Evolutionary conservation across 2,797 vertebrate species (phyloP), one percentile per base, ranked within the genome.

Genomic region (Enteromius treurensis): DNA sequence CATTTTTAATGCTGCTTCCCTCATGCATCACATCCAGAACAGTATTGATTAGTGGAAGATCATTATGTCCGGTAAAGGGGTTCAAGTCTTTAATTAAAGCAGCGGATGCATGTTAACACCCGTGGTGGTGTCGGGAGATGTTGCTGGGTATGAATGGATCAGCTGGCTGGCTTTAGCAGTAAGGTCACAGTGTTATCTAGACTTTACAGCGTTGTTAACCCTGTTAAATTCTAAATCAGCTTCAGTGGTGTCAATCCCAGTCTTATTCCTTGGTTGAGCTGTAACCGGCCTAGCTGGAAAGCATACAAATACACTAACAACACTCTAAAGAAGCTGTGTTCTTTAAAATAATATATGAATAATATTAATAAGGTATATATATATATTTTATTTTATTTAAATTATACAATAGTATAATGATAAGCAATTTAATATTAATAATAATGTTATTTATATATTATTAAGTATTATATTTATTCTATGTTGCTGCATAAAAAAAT

Each of bases 161-260:
- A 47, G 15, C 34, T 55, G 64, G 64, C 60, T 79, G 65, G 83
- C 82, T 86, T 84, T 76, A 79, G 81, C 64, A 19, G 21, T 37
- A 53, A 9, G 62, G 23, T 68, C 62, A 70, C 65, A 32, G 65
- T 77, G 62, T 78, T 49, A 83, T 64, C 53, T 77, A 71, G 67
- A 34, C 58, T 87, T 91, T 88, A 89, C 89, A 68, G 88, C 71
- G 10, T 69, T 87, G 87, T 83, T 89, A 91, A 91, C 78, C 89
- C 91, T 89, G 90, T 90, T 89, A 90, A 68, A 86, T 89, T 89
- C 83, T 85, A 89, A 92, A 90, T 15, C 79, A 62, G 83, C 88
- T 82, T 77, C 87, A 77, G 80, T 79, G 87, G 68, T 78, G 79
- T 76, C 77, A 76, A 29, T 49, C 29, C 47, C 45, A 34, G 77